phyloP scores from a whole-genome alignment of 2,113 vertebrate species.

The Montifringilla adamsi region DNA sequence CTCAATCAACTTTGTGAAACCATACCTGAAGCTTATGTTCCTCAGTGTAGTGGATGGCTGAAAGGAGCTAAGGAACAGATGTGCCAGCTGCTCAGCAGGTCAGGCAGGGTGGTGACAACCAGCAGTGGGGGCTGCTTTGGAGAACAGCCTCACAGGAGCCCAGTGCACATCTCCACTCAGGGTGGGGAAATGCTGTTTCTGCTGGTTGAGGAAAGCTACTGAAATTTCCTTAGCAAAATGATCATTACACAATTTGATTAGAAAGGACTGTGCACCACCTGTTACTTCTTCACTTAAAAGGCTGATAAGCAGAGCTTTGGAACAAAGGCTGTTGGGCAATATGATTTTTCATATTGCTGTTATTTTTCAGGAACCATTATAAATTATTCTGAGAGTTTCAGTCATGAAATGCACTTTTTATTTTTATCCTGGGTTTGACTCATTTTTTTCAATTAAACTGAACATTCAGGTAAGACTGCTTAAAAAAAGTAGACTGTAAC shows the following conservation, averaged over 20 bases:
- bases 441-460: neutral
- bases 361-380: neutral
- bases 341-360: neutral
- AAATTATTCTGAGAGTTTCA: neutral
- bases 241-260: neutral
- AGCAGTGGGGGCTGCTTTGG: neutral
- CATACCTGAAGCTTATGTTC: neutral
- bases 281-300: neutral
- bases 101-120: rapidly evolving
- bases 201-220: neutral
- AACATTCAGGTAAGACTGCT: neutral
- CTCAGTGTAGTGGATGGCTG: neutral
- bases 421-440: neutral
- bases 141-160: neutral
- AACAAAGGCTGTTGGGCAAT: neutral
- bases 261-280: neutral
- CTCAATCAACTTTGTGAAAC: neutral
- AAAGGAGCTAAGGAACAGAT: neutral
- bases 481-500: neutral
- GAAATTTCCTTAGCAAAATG: neutral
- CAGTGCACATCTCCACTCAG: neutral
- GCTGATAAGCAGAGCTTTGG: neutral
- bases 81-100: neutral
- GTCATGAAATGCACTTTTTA: neutral
- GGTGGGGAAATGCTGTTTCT: neutral